Percentiles rank a stretch among this genome's conserved stretches.
phyloP scores from a whole-genome alignment of 2,797 vertebrate genomes.

The Naso thynnoides region DNA sequence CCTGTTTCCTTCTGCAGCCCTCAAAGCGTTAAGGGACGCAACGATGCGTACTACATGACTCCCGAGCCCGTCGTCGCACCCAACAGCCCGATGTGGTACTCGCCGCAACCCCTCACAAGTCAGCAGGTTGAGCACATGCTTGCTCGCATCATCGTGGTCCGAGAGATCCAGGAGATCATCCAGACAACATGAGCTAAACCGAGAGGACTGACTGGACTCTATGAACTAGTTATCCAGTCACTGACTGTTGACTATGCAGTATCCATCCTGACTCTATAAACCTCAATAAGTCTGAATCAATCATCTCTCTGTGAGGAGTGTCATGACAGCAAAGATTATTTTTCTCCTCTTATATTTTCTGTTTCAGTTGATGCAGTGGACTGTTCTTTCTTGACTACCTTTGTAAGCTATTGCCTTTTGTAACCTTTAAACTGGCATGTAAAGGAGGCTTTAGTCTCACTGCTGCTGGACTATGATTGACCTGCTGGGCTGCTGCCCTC shows the following conservation, averaged over 20 bases:
- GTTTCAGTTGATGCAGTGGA: conserved; percentile 37
- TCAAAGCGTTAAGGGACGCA: conserved; percentile 98
- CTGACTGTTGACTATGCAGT: conserved; percentile 83
- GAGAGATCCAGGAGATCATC: conserved; percentile 98
- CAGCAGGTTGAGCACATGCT: conserved; percentile 98
- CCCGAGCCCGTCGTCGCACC: conserved; percentile 99
- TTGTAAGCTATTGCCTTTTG: conserved; percentile 53
- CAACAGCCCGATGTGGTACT: conserved; percentile 99
- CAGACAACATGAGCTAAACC: conserved; percentile 88
- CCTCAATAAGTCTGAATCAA: conserved; percentile 54
- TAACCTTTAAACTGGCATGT: conserved; percentile 42
- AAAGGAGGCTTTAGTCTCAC: conserved; percentile 20
- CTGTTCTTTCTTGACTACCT: conserved; percentile 39
- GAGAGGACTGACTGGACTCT: conserved; percentile 74
- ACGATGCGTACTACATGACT: conserved; percentile 99
- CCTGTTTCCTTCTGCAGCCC: conserved; percentile 83
- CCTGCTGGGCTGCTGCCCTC: conserved; percentile 7
- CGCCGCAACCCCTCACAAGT: conserved; percentile 95
- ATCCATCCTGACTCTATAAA: conserved; percentile 56
- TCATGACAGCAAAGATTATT: conserved; percentile 25
- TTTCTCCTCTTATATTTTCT: conserved; percentile 20
- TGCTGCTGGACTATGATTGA: conserved; percentile 22
- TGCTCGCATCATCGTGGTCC: conserved; percentile 96
- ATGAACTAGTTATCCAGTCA: conserved; percentile 48
- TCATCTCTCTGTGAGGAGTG: conserved; percentile 42